Evolutionary conservation across 2,797 vertebrate species (phyloP), one percentile per base, ranked within the genome.

Genomic region (Parambassis ranga): DNA sequence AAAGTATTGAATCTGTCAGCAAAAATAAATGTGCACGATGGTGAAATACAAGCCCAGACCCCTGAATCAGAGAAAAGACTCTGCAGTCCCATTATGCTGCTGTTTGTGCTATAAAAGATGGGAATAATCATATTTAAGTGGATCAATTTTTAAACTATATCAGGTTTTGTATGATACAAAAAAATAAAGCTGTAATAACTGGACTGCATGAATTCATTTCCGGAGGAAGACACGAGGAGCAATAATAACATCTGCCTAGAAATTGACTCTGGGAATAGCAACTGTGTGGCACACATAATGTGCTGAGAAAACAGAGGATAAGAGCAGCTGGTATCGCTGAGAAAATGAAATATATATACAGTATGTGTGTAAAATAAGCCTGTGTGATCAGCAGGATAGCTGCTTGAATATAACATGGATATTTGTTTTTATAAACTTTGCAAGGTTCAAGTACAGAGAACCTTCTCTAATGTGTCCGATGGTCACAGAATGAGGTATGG

Each of bases 1-100:
- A n/a, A n/a, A 41, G 48, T 66, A 64, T 49, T 70, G 57, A 77
- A 69, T 56, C 66, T 78, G 77, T 78, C 68, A 75, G 81, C 67
- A 77, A 32, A 77, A 76, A 72, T 55, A 75, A 79, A 82, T 53
- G 65, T 69, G 57, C 56, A 56, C 16, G 11, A 52, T 36, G 31
- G 18, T 65, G 75, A 84, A 80, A 65, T 72, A 43, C 71, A 33
- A 82, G 50, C 53, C 60, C 6, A 15, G 46, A 50, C 67, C 30
- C 24, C 26, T 37, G 50, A 65, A 71, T 74, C 47, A 73, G 65
- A 73, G 38, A 32, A 57, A 38, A 36, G 16, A 66, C 48, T 33
- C 61, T 57, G 50, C 48, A 36, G 50, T 48, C 22, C 15, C 18
- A 32, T 56, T 43, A 62, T 61, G 49, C 31, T 51, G 33, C 52